Evolutionary conservation across 2,888 invertebrate genomes (phyloP), one percentile per base, ranked within the genome.

Genomic region (Caenorhabditis sp.): DNA sequence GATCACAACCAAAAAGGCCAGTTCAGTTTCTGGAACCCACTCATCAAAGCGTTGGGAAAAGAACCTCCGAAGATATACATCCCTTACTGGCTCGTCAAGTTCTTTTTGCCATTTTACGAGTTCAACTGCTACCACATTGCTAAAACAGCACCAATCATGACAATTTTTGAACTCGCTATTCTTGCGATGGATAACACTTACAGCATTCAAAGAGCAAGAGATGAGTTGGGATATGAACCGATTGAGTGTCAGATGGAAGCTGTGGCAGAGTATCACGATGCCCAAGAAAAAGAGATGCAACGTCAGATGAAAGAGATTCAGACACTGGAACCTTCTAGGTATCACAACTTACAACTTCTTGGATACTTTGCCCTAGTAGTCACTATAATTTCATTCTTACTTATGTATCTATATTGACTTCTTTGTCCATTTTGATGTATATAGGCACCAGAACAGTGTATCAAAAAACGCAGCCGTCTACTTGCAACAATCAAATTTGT

Each of bases 131-230:
- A 58, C 40, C 1, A 15, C 5, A 0, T 70, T 5, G 20, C 64
- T 0, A 32, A 51, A 51, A 22, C 24, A 8, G 22, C 58, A 13
- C 81, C 81, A n/a, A 18, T 81, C 1, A 40, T 81, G 0, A 58
- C 76, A 20, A 58, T 37, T 13, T 76, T 70, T 11, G 81, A 81
- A 1, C 55, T 76, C 0, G 22, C 58, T 0, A 55, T 76, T 18
- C 50, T 81, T 1, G 65, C 76, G 9, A 61, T 32, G 0, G 67
- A 76, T 20, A 81, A 81, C 20, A 81, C 81, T 2, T 81, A 71
- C 24, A 51, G 50, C 40, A 65, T 67, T 4, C 50, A 37, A 26
- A 53, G 65, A n/a, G 81, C 81, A 4, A 32, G 51, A 1, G 8
- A 24, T 0, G 81, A 81, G n/a, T 15, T 81, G 9, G 81, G 70